Conservation (phyloP, 2,888 invertebrate species). For the Apamea anceps region DNA sequence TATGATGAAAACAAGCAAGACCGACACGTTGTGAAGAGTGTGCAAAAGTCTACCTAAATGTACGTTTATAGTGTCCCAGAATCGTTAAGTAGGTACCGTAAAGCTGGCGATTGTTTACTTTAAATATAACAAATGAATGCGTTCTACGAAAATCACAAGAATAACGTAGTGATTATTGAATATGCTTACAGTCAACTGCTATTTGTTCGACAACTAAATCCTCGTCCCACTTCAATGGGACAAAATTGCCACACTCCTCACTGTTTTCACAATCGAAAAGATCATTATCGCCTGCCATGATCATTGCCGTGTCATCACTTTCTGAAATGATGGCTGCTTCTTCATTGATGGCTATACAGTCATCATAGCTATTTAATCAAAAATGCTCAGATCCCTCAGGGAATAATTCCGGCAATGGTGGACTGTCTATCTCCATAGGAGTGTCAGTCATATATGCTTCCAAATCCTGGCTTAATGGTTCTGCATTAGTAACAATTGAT, state of each 20-base stretch:
- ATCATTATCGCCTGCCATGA: background rate
- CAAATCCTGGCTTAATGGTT: background rate
- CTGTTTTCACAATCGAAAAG: slow-evolving; percentile 3
- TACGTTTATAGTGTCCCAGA: background rate
- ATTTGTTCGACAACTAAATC: background rate
- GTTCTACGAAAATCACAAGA: background rate
- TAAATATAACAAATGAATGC: background rate
- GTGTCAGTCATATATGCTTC: background rate
- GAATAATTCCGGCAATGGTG: background rate
- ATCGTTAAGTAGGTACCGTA: background rate
- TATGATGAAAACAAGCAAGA: background rate
- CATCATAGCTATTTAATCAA: slow-evolving; percentile 31
- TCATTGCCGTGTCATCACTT: background rate
- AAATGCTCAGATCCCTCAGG: slow-evolving; percentile 11
- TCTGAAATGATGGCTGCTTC: slow-evolving; percentile 1
- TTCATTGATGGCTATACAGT: slow-evolving; percentile 28
- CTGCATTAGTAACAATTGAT: background rate
- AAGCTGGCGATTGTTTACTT: background rate
- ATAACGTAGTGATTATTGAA: background rate
- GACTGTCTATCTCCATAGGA: background rate
- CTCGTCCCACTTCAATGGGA: slow-evolving; percentile 5
- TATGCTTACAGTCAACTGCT: slow-evolving; percentile 24
- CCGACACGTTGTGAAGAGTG: background rate
- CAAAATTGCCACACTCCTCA: slow-evolving; percentile 4
- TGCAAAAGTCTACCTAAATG: background rate